Evolutionary conservation across 2,888 invertebrate species (phyloP).

Genomic region (Oscheius sp.): DNA sequence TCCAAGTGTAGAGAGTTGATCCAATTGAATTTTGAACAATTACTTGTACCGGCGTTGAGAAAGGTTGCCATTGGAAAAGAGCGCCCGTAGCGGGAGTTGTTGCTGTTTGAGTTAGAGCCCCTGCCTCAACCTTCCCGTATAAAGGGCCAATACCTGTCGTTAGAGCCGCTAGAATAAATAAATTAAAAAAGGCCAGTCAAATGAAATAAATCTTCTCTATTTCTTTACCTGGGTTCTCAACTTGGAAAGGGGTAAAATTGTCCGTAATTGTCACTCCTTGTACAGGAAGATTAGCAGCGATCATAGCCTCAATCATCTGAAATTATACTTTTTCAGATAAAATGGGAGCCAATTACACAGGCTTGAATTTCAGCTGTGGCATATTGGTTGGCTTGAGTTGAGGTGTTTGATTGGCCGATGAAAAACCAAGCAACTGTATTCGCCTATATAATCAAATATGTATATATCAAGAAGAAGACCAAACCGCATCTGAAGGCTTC

Average conservation of each 20-base stretch:
- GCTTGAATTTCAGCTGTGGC: constrained; percentile 51
- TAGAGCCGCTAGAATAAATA: constrained; percentile 37
- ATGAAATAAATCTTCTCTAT: background rate
- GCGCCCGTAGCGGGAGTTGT: constrained; percentile 23
- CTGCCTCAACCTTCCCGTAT: constrained; percentile 56
- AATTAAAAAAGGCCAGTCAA: too few relatives aligned
- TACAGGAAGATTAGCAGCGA: constrained; percentile 43
- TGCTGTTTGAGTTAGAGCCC: constrained; percentile 50
- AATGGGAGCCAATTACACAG: constrained; percentile 32
- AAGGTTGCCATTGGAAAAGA: constrained; percentile 36
- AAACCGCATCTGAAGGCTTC: constrained; percentile 31
- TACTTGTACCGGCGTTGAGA: constrained; percentile 24
- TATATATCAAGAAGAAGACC: too few relatives aligned
- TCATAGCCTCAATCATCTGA: constrained; percentile 53
- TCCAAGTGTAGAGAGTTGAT: constrained; percentile 53
- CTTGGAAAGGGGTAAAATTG: constrained; percentile 48
- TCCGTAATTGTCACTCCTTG: constrained; percentile 42
- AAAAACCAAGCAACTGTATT: constrained; percentile 50
- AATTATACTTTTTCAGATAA: constrained; percentile 5
- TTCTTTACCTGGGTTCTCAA: background rate
- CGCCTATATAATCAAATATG: too few relatives aligned
- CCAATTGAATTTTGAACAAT: constrained; percentile 24
- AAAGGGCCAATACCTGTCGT: constrained; percentile 40
- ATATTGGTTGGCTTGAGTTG: constrained; percentile 42
- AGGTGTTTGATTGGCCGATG: constrained; percentile 54